Percentiles rank a stretch among this genome's conserved stretches.
Evolutionary conservation across 2,113 vertebrate species (phyloP).

Genomic region (Phoenicopterus ruber): DNA sequence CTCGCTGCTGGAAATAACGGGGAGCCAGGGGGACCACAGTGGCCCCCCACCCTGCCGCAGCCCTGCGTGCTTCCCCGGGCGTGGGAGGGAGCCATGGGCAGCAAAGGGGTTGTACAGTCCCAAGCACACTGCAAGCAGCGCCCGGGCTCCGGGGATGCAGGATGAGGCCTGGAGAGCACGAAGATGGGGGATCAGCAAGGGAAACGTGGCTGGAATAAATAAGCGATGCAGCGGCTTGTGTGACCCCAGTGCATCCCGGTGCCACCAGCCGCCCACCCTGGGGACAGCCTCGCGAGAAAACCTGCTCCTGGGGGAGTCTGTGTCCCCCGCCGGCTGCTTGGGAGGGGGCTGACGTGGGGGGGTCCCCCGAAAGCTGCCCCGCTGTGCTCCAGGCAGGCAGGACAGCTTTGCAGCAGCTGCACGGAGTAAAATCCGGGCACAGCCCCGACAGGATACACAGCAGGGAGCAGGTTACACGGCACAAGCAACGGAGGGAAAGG

Average conservation of each 20-base stretch:
- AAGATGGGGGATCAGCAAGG: background rate
- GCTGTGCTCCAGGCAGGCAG: no score
- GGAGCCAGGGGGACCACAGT: background rate
- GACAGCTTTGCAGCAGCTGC: background rate
- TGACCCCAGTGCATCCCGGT: background rate
- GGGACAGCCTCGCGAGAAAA: background rate
- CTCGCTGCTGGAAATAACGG: background rate
- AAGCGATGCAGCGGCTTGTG: background rate
- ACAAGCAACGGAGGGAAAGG: background rate
- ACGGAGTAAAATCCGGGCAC: background rate
- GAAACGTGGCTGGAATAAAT: background rate
- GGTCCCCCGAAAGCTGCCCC: background rate
- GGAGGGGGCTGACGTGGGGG: background rate
- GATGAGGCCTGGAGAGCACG: background rate
- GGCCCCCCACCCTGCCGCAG: background rate
- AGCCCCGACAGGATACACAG: background rate
- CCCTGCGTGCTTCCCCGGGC: background rate
- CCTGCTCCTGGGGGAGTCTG: background rate
- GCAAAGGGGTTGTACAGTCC: background rate
- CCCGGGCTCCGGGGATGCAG: background rate
- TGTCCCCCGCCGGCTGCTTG: rapidly evolving
- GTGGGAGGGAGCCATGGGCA: background rate
- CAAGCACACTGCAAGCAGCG: rapidly evolving
- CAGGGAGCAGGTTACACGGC: conserved; percentile 18
- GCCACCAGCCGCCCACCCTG: background rate